Evolutionary conservation across 2,113 vertebrate species (phyloP).

Genomic region (Dinomys branickii): DNA sequence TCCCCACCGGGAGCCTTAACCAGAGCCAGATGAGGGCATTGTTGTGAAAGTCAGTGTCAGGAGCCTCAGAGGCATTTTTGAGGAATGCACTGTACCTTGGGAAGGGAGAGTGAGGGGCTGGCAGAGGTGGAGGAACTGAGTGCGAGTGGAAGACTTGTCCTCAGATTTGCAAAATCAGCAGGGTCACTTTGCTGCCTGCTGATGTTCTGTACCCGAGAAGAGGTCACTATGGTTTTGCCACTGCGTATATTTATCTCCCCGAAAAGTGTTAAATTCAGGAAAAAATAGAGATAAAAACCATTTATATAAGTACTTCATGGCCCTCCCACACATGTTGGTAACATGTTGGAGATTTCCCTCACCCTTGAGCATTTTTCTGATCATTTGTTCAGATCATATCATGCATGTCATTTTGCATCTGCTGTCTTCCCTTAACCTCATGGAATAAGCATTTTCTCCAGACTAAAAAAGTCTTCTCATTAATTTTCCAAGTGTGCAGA

Average conservation of each 20-base stretch:
- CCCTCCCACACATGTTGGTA: background rate
- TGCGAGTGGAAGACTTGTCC: background rate
- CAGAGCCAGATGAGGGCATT: background rate
- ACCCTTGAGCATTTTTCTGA: slow-evolving; percentile 6
- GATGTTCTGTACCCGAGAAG: background rate
- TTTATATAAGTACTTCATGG: background rate
- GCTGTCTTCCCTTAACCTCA: background rate
- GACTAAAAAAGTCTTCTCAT: slow-evolving; percentile 51
- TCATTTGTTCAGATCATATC: background rate
- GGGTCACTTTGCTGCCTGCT: background rate
- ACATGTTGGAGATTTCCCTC: slow-evolving; percentile 60
- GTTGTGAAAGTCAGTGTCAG: background rate
- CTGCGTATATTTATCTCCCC: background rate
- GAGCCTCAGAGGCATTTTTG: background rate
- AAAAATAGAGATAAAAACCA: background rate
- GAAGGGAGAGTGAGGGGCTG: too few species aligned
- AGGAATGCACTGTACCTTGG: background rate
- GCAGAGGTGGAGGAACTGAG: background rate
- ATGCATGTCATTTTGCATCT: slow-evolving; percentile 30
- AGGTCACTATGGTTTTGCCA: background rate
- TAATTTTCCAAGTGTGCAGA: slow-evolving; percentile 7
- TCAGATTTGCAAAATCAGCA: background rate
- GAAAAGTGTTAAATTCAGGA: background rate
- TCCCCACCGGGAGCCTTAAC: background rate
- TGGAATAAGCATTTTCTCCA: slow-evolving; percentile 16